These are phyloP conservation scores for Tadarida brasiliensis DNA, from an alignment of 2,797 vertebrate species.

Conservation along the genomic window DNA sequence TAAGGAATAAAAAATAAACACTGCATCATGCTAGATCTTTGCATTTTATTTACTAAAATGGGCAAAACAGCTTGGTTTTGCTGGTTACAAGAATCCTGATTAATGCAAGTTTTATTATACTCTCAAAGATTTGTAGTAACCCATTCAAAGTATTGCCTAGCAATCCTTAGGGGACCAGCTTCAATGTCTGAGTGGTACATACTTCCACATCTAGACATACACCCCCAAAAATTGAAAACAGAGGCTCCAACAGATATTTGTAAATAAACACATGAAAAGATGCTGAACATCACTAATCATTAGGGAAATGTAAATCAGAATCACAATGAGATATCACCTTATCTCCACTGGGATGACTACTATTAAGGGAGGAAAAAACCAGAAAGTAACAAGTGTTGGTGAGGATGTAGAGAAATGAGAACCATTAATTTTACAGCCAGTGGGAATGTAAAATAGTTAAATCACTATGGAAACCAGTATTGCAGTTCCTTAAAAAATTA, in stretches of 20 bases:
- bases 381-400: not conserved
- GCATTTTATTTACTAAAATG: slow-evolving; percentile 62
- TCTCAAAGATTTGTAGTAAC: not conserved
- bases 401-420: not conserved
- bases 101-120: not conserved
- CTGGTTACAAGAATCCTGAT: not conserved
- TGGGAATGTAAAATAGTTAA: not conserved
- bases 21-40: not conserved
- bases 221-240: not conserved
- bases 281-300: not conserved
- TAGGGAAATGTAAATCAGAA: slow-evolving; percentile 28
- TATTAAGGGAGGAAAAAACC: not conserved
- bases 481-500: not conserved
- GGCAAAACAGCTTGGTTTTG: slow-evolving; percentile 21
- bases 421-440: not conserved
- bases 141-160: not conserved
- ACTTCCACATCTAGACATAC: not conserved
- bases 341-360: not conserved
- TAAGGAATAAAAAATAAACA: slow-evolving; percentile 14
- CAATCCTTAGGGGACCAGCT: not conserved
- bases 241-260: not conserved
- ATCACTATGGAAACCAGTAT: not conserved
- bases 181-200: not conserved
- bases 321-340: not conserved
- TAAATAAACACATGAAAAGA: not conserved